Evolutionary conservation across 2,797 vertebrate species (phyloP).

Genomic region (Microhierax caerulescens): DNA sequence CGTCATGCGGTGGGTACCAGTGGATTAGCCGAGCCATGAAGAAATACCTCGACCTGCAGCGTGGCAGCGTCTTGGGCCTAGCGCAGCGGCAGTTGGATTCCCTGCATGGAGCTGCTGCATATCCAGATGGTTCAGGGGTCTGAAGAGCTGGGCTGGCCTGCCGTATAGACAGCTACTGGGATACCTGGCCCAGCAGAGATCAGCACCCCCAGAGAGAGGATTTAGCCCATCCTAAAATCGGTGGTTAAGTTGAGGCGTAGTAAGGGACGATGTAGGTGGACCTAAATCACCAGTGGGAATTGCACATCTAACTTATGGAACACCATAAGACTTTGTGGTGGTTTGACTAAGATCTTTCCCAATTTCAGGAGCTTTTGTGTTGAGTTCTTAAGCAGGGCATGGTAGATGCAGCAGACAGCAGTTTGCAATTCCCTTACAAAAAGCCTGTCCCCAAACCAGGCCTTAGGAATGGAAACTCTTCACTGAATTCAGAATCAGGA

Average conservation of each 20-base stretch:
- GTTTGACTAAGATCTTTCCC: not conserved
- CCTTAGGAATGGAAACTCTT: not conserved
- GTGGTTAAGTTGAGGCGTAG: not conserved
- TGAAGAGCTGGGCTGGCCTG: not conserved
- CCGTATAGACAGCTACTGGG: not conserved
- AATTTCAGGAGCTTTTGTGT: not conserved
- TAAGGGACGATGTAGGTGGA: not conserved
- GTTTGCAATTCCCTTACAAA: not conserved
- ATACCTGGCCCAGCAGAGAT: not conserved
- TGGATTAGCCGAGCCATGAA: not conserved
- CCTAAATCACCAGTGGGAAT: not conserved
- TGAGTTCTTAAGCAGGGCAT: not conserved
- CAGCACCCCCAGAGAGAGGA: not conserved
- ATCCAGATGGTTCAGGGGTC: not conserved
- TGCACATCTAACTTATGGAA: not conserved
- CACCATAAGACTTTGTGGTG: not conserved
- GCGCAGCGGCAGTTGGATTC: not conserved
- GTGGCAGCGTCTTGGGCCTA: rapidly evolving
- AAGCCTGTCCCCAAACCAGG: not conserved
- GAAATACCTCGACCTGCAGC: not conserved
- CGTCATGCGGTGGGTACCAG: not conserved
- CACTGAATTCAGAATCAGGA: not conserved
- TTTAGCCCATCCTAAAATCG: not conserved
- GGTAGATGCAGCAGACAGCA: not conserved
- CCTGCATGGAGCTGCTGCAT: not conserved